These are phyloP conservation scores for Trogon surrucura DNA, from an alignment of 2,113 vertebrate species.

Conservation along the genomic window DNA sequence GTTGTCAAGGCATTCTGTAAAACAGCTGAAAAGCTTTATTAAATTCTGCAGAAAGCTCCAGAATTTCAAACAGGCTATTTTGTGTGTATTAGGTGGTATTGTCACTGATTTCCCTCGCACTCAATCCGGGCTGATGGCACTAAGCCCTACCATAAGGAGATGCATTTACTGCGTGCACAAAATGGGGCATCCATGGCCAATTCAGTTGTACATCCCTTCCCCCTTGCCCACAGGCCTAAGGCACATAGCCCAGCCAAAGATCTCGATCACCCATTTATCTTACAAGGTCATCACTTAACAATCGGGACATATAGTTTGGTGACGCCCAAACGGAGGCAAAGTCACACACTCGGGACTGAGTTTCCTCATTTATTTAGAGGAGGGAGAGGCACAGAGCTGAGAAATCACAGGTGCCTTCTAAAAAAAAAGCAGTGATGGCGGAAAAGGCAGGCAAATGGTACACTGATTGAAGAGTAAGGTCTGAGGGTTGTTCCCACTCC, in stretches of 20 bases:
- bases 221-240: background rate
- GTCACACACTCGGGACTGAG: accelerated
- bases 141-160: background rate
- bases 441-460: background rate
- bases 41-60: constrained; percentile 8
- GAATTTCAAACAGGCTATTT: background rate
- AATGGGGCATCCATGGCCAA: background rate
- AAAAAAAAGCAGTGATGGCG: background rate
- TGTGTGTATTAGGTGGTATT: background rate
- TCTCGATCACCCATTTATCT: background rate
- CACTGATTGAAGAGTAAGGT: background rate
- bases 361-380: background rate
- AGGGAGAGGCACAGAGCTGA: background rate
- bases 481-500: background rate
- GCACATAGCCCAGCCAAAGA: background rate
- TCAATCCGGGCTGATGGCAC: background rate
- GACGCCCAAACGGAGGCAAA: background rate
- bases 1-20: background rate
- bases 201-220: background rate
- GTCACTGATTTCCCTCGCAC: background rate
- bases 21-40: constrained; percentile 42
- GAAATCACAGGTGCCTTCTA: background rate
- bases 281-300: background rate
- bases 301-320: accelerated
- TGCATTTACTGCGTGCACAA: background rate